Percentiles rank a stretch among this genome's conserved stretches.
phyloP scores from a whole-genome alignment of 2,888 invertebrate genomes.

The Aleiodes alternator region DNA sequence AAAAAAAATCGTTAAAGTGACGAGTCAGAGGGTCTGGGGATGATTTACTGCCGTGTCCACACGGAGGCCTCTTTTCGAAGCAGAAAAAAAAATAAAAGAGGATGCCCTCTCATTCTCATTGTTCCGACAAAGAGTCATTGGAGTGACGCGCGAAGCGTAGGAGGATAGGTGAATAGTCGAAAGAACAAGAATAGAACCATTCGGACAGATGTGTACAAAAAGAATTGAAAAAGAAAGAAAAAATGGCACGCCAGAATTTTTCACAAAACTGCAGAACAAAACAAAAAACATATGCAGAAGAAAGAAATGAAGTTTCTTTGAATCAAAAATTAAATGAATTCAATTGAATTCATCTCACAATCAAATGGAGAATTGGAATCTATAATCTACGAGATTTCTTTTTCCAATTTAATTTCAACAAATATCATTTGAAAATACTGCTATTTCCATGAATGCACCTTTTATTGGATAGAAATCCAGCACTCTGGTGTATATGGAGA shows the following conservation, averaged over 20 bases:
- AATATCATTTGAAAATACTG: constrained; percentile 34
- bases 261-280: background rate
- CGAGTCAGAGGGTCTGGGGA: constrained; percentile 37
- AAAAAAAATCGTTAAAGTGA: constrained; percentile 40
- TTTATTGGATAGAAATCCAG: constrained; percentile 45
- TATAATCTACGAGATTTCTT: background rate
- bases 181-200: constrained; percentile 42
- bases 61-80: constrained; percentile 33
- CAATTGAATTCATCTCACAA: background rate
- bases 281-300: background rate
- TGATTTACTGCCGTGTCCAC: constrained; percentile 42
- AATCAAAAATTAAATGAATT: background rate
- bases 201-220: constrained; percentile 21
- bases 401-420: constrained; percentile 3
- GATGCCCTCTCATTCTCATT: constrained; percentile 22
- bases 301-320: background rate
- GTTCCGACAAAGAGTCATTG: constrained; percentile 46
- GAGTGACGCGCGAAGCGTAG: constrained; percentile 46
- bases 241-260: background rate
- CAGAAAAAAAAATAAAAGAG: constrained; percentile 10
- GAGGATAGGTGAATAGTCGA: constrained; percentile 47
- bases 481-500: constrained; percentile 43
- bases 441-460: constrained; percentile 32
- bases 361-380: no score
- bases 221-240: background rate